Percentiles rank a stretch among this genome's conserved stretches.
phyloP scores from a whole-genome alignment of 2,113 vertebrate species.

The Anhinga rufa region DNA sequence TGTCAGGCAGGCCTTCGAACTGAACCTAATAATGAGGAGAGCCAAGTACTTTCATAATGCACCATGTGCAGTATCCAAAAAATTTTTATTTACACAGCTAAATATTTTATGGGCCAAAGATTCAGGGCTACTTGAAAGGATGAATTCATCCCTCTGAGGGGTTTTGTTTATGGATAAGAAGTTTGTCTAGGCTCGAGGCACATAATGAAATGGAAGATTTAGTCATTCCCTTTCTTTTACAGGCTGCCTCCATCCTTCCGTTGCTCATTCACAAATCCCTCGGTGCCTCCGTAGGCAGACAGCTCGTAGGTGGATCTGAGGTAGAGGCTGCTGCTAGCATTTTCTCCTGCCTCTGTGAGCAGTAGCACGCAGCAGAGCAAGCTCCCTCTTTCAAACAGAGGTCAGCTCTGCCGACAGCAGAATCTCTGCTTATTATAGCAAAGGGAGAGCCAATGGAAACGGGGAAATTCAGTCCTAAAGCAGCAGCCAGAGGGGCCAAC shows the following conservation, averaged over 20 bases:
- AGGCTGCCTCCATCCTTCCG: neutral
- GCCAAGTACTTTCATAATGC: neutral
- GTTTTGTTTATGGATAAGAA: neutral
- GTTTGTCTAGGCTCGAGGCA: neutral
- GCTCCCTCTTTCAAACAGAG: neutral
- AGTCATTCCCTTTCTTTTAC: neutral
- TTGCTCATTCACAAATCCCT: conserved; percentile 34
- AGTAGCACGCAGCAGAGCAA: neutral
- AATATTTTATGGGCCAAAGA: neutral
- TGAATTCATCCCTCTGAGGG: neutral
- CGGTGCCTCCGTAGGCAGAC: neutral
- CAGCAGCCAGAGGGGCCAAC: neutral
- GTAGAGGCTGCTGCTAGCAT: neutral
- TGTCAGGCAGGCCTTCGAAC: neutral
- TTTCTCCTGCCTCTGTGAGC: neutral
- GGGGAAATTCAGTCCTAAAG: neutral
- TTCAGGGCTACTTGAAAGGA: neutral
- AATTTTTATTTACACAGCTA: neutral
- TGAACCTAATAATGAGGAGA: neutral
- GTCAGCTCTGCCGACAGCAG: neutral
- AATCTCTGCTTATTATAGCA: neutral
- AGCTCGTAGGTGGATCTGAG: neutral
- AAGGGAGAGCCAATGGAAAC: neutral
- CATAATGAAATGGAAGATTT: neutral
- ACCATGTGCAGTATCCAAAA: neutral